Base-by-base conservation (phyloP, 2,888 invertebrate species). In the Philaethria dido region DNA sequence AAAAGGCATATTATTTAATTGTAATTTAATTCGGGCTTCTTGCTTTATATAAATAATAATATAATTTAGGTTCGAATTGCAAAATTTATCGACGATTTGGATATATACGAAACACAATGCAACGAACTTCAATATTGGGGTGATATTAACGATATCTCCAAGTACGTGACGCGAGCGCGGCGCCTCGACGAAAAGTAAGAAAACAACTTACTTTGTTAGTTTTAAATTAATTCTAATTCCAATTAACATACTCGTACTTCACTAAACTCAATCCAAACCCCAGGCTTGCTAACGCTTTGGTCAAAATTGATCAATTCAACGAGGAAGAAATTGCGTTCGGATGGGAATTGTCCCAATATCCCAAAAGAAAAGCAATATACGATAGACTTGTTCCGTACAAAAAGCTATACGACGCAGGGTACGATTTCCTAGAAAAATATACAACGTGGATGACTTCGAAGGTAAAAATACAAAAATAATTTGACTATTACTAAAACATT, bases 101-200 rank as follows among this genome's bases (percentile, higher is more conserved):
- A 96, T 20, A 87, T 95, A 4, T 98, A 96, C 81, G 95, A 95
- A 64, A 94, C 94, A 69, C 96, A 98, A 85, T 95, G 96, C 39
- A 96, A 98, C 71, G 97, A 98, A 77, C 95, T 98, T 79, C 96
- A 97, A 77, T 95, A 96, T 72, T 97, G 97, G 94, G 98, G 98
- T 0, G 97, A 98, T 65, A 94, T 98, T 62, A 94, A 95, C 3
- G 96, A 97, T 68, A 93, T 99, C 64, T 93, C 95, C 13, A 96
- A 96, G 79, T 99, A 99, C 80, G 95, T 97, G 60, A 94, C 95
- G 60, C 96, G 97, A 73, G 97, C 98, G 0, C 94, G 94, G n/a
- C 93, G 94, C 54, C 89, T 99, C 42, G 97, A 98, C 82, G 94
- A 94, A 64, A 94, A 94, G 93, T 93, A 78, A 80, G 84, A 48